phyloP scores from a whole-genome alignment of 2,797 vertebrate species.

The Phyllotis vaccarum region DNA sequence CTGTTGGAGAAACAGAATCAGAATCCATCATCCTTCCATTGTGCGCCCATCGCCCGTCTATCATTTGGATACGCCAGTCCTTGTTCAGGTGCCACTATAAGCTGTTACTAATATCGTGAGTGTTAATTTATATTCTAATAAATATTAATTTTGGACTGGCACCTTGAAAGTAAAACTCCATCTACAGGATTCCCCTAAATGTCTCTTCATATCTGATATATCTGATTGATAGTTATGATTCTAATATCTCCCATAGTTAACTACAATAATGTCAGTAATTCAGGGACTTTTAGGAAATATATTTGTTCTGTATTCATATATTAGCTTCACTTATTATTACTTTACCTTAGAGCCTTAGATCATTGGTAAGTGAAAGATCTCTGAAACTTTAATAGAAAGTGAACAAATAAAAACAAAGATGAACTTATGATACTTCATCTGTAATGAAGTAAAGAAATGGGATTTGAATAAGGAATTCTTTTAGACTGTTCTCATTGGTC shows the following conservation, averaged over 20 bases:
- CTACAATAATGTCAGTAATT: not conserved
- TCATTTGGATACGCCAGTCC: too few species aligned
- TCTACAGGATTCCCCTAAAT: too few species aligned
- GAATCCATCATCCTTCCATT: too few species aligned
- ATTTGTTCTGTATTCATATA: not conserved
- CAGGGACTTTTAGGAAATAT: not conserved
- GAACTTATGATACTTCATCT: not conserved
- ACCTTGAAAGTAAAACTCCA: too few species aligned
- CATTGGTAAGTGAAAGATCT: not conserved
- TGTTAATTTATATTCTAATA: too few species aligned
- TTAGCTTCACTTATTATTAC: not conserved
- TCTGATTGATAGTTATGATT: not conserved
- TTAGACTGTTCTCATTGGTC: not conserved
- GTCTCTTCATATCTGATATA: not conserved
- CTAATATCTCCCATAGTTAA: not conserved
- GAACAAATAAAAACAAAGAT: not conserved
- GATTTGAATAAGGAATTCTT: not conserved
- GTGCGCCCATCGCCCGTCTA: too few species aligned
- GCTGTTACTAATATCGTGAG: too few species aligned
- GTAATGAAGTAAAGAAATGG: not conserved
- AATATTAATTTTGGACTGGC: too few species aligned
- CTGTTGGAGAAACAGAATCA: too few species aligned
- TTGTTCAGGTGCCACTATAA: too few species aligned
- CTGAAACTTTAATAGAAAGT: not conserved
- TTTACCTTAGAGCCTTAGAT: not conserved